Percentiles rank a stretch among this genome's conserved stretches.
phyloP scores from a whole-genome alignment of 1,140 invertebrate species.

The Ptiloglossa arizonensis region DNA sequence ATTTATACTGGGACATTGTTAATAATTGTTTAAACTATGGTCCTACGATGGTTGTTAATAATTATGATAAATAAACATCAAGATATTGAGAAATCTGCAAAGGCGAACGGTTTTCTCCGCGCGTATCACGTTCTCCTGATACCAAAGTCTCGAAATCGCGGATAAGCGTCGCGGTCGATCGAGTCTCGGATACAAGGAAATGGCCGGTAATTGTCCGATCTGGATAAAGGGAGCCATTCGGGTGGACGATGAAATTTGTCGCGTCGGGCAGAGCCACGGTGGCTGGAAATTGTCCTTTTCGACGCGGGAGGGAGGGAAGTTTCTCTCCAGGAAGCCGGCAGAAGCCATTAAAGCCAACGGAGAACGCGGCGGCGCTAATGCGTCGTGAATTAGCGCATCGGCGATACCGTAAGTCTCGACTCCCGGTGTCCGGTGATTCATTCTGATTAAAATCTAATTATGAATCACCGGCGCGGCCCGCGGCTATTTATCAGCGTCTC shows the following conservation, averaged over 20 bases:
- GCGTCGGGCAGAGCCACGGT: slow-evolving; percentile 1
- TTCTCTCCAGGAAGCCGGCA: slow-evolving; percentile 22
- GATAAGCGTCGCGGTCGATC: background rate
- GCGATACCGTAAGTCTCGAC: slow-evolving; percentile 40
- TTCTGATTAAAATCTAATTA: slow-evolving; percentile 57
- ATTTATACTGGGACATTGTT: too few species aligned
- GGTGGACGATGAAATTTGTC: background rate
- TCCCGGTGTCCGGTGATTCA: slow-evolving; percentile 43
- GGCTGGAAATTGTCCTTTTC: slow-evolving; percentile 22
- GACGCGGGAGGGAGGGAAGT: background rate
- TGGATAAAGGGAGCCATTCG: background rate
- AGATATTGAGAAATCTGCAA: too few species aligned
- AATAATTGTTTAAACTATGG: too few species aligned
- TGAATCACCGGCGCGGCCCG: slow-evolving; percentile 18
- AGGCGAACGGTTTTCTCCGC: too few species aligned
- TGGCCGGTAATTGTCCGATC: slow-evolving; percentile 19
- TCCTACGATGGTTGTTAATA: too few species aligned
- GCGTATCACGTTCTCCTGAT: too few species aligned
- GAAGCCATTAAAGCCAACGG: slow-evolving; percentile 38
- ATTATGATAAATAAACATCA: too few species aligned
- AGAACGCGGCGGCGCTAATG: slow-evolving; percentile 34
- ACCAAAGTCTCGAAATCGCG: background rate
- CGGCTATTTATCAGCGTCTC: slow-evolving; percentile 31
- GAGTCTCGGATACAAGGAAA: slow-evolving; percentile 5
- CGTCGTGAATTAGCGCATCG: slow-evolving; percentile 46